A percentile compares a stretch with the other conserved stretches of the same genome.
These are phyloP conservation scores for Phoeniculus purpureus DNA, from an alignment of 2,797 vertebrate species.

Conservation along the genomic window DNA sequence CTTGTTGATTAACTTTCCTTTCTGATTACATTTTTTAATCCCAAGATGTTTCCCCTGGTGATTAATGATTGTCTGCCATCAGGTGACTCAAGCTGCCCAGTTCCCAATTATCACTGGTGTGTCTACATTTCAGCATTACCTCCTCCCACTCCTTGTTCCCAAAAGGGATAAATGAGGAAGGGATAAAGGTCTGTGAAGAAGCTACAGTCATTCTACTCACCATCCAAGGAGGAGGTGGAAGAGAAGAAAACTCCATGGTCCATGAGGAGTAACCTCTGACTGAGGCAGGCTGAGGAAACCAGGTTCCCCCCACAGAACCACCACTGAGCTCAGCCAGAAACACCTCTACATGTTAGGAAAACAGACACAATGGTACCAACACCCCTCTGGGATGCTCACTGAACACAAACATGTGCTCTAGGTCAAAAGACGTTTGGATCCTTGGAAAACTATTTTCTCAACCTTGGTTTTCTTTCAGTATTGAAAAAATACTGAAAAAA, in stretches of 20 bases:
- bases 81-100: slow-evolving; percentile 7
- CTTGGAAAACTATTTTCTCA: neutral
- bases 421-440: neutral
- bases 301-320: neutral
- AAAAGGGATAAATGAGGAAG: neutral
- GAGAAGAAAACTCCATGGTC: neutral
- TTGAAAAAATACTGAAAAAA: neutral
- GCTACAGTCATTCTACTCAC: neutral
- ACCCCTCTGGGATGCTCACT: neutral
- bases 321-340: neutral
- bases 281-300: neutral
- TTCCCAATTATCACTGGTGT: neutral
- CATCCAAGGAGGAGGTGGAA: neutral
- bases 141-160: neutral
- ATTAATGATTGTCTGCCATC: slow-evolving; percentile 18
- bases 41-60: neutral
- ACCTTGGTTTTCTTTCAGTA: neutral
- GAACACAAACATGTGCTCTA: fast-evolving
- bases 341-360: neutral
- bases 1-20: slow-evolving; percentile 7
- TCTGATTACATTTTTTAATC: neutral
- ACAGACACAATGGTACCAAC: neutral
- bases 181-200: neutral
- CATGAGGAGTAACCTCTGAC: fast-evolving
- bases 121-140: neutral